Percentiles rank a stretch among this genome's conserved stretches.
phyloP scores from a whole-genome alignment of 2,888 invertebrate species.

The Gymnocheta viridis region DNA sequence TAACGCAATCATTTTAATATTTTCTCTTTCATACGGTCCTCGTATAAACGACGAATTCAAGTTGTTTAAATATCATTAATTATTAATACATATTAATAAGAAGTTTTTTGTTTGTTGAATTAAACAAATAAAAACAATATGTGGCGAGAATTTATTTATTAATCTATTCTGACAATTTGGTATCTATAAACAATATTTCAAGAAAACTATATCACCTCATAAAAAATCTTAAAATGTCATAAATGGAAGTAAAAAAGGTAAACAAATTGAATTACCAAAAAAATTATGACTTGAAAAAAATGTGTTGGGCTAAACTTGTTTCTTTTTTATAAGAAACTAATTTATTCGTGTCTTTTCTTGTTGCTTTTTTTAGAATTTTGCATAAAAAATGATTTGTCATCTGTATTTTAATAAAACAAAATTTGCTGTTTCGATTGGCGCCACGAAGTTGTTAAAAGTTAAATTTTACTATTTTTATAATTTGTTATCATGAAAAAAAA shows the following conservation, averaged over 20 bases:
- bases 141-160: background rate
- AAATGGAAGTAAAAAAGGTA: slow-evolving; percentile 7
- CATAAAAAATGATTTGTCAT: background rate
- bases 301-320: background rate
- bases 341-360: background rate
- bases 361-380: background rate
- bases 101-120: background rate
- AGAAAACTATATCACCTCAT: slow-evolving; percentile 31
- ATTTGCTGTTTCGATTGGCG: background rate
- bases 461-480: background rate
- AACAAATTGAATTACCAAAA: background rate
- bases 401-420: background rate
- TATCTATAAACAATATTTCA: slow-evolving; percentile 2
- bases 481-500: background rate
- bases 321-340: background rate
- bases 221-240: slow-evolving; percentile 26
- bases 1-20: too few relatives aligned
- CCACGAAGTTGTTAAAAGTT: slow-evolving; percentile 14
- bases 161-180: background rate
- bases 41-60: background rate
- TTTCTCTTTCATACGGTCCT: background rate
- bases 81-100: background rate
- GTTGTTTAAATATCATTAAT: background rate
- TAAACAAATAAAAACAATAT: background rate
- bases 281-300: background rate